Base-by-base conservation (phyloP, 2,113 vertebrate genomes). In the Forbesichthys papilliferus region DNA sequence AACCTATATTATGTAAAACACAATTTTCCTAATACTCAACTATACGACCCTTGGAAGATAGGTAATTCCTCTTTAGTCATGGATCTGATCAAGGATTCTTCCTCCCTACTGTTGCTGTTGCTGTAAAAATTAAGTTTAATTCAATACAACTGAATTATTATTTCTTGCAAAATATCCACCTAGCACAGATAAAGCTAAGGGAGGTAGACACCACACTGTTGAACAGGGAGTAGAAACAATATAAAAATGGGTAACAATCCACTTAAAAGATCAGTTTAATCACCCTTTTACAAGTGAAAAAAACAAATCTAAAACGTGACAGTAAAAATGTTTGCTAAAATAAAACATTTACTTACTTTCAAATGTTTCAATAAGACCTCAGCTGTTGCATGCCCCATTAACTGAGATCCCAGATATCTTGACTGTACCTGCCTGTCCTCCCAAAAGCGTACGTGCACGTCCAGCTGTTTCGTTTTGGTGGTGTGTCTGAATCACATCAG, bases 381-480 rank as follows among this genome's bases (percentile, higher is more conserved):
- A 12, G 59, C 65, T 53, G 66, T 75, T 11, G 47, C 48, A 76
- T 76, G 68, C 8, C 73, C 52, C 51, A 74, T 48, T 9, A 68
- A 74, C 10, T 56, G 72, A 27, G 66, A 68, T 12, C 59, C 65
- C 73, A 68, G 57, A 36, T 27, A 27, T 27, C 27, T 27, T 27
- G 27, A 27, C 27, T 27, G 27, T 27, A 27, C 11, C 66, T 66
- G 27, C 68, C 62, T 27, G 68, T 71, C 57, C 67, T 61, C 48
- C 68, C 68, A 77, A 34, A 66, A 71, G 13, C 51, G 68, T 27
- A 71, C 68, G 20, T 77, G 68, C 36, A 71, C 5, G 48, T 72
- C 75, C 69, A 77, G 18, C 59, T 77, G 69, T 14, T 77, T 77
- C 48, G 57, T 63, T 68, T 77, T 77, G 8, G 12, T 62, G 4